Percentiles rank a stretch among this genome's conserved stretches.
Evolutionary conservation across 2,888 invertebrate genomes (phyloP).

Genomic region (Lasioglossum vierecki): DNA sequence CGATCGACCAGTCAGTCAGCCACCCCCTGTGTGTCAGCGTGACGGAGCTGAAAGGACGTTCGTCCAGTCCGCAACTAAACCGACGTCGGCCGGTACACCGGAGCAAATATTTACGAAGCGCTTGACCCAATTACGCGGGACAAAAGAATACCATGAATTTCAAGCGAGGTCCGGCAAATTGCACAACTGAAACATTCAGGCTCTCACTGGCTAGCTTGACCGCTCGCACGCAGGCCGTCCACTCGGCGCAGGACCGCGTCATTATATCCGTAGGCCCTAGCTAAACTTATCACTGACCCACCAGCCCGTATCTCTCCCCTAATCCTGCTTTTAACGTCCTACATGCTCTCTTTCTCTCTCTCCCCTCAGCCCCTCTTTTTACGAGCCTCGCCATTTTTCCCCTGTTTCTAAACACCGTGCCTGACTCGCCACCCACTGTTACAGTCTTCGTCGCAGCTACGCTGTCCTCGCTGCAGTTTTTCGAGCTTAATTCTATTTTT

Average conservation of each 20-base stretch:
- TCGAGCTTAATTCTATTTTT: neutral
- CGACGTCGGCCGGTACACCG: constrained; percentile 50
- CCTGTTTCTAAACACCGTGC: neutral
- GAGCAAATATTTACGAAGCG: constrained; percentile 78
- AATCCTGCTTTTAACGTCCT: constrained; percentile 4
- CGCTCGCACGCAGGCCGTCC: neutral
- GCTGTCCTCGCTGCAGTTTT: neutral
- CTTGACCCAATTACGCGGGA: constrained; percentile 77
- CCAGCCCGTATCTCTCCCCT: constrained; percentile 1
- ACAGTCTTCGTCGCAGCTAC: neutral
- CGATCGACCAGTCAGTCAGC: constrained; percentile 32
- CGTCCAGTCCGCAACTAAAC: constrained; percentile 38
- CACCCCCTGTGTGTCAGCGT: neutral
- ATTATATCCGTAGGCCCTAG: constrained; percentile 2
- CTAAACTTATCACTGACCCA: neutral
- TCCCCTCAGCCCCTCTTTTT: neutral
- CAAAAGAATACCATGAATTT: constrained; percentile 75
- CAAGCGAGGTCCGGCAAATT: constrained; percentile 60
- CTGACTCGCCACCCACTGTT: neutral
- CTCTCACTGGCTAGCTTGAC: neutral
- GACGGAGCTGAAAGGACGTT: constrained; percentile 21
- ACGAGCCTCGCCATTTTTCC: neutral
- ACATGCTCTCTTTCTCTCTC: neutral
- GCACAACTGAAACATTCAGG: constrained; percentile 66
- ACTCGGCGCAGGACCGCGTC: neutral